Conservation (phyloP, 2,113 vertebrate genomes). For the Asarcornis scutulata region DNA sequence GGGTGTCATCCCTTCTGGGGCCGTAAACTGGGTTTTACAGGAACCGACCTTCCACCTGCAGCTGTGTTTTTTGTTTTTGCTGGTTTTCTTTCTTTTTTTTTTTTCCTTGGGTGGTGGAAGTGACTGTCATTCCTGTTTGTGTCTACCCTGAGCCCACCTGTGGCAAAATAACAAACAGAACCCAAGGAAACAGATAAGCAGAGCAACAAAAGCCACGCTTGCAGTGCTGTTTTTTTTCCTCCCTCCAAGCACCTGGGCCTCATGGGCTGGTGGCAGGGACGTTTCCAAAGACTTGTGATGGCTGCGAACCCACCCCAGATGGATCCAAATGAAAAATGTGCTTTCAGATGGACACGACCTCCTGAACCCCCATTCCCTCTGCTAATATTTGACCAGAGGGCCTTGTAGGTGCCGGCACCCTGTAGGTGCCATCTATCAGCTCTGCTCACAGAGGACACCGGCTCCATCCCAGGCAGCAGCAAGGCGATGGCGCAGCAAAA, state of each 20-base stretch:
- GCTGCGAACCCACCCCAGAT: neutral
- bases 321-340: neutral
- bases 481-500: neutral
- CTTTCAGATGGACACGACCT: neutral
- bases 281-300: neutral
- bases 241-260: neutral
- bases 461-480: too few species aligned
- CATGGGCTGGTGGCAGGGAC: neutral
- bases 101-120: neutral
- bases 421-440: neutral
- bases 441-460: neutral
- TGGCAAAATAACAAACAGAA: neutral
- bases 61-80: neutral
- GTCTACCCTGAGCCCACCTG: neutral
- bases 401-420: neutral
- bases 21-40: neutral
- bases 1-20: neutral
- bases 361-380: neutral
- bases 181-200: neutral
- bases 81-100: neutral
- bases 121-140: neutral
- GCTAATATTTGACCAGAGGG: neutral
- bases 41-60: neutral
- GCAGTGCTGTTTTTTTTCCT: neutral
- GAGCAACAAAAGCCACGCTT: neutral